Percentiles rank a stretch among this genome's conserved stretches.
These are phyloP conservation scores for Lipotes vexillifer DNA, from an alignment of 2,113 vertebrate genomes.

Conservation along the genomic window DNA sequence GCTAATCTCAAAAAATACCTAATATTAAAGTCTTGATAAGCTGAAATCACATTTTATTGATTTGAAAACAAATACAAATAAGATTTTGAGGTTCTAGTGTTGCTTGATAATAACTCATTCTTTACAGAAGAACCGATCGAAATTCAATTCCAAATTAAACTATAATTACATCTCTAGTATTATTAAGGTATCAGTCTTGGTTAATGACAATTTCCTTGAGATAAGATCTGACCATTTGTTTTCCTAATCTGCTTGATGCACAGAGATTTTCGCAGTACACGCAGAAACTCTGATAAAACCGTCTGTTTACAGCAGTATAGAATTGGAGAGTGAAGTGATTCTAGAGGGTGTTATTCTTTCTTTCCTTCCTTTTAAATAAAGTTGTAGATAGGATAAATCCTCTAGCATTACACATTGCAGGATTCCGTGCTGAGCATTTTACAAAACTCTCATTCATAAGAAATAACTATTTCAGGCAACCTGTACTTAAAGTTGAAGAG, in stretches of 20 bases:
- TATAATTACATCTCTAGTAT: conserved; percentile 64
- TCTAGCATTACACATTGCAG: neutral
- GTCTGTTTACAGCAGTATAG: neutral
- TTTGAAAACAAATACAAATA: conserved; percentile 57
- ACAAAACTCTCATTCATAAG: neutral
- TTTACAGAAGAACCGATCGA: conserved; percentile 68
- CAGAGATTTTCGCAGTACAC: neutral
- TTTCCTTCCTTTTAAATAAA: neutral
- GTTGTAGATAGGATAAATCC: neutral
- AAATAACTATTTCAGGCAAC: neutral
- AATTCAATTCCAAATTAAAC: conserved; percentile 66
- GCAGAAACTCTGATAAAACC: neutral
- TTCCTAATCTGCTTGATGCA: conserved; percentile 49
- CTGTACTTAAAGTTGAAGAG: neutral
- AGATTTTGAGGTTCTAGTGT: conserved; percentile 12
- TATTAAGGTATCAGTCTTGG: conserved; percentile 52
- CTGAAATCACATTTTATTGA: conserved; percentile 31
- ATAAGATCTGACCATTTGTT: conserved; percentile 65
- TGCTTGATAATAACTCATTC: conserved; percentile 56
- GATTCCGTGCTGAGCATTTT: neutral
- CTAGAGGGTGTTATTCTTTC: neutral
- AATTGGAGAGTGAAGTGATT: neutral
- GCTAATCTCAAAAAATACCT: conserved; percentile 6
- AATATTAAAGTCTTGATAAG: conserved; percentile 34
- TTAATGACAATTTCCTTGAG: conserved; percentile 66